Percentiles rank a stretch among this genome's conserved stretches.
These are phyloP conservation scores for Bursaphelenchus mucronatus DNA, from an alignment of 1,140 invertebrate genomes.

Conservation along the genomic window DNA sequence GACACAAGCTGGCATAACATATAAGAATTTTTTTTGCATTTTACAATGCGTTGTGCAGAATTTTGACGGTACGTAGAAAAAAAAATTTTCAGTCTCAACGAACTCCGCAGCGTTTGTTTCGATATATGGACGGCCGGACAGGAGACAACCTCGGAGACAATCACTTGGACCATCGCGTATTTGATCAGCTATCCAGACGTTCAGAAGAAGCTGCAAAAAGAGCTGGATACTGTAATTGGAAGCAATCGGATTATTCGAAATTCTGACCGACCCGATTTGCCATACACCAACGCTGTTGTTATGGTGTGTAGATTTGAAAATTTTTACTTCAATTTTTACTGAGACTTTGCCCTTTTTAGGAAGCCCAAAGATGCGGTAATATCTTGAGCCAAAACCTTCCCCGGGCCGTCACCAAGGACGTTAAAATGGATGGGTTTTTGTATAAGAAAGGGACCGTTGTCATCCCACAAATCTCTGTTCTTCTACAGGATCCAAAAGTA, in stretches of 20 bases:
- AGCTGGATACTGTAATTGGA: slow-evolving; percentile 25
- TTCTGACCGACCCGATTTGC: slow-evolving; percentile 4
- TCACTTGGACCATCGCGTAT: slow-evolving; percentile 27
- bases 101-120: background rate
- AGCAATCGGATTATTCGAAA: slow-evolving; percentile 23
- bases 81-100: slow-evolving; percentile 20
- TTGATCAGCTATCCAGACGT: slow-evolving; percentile 12
- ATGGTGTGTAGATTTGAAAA: slow-evolving; percentile 18
- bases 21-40: no score
- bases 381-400: slow-evolving; percentile 8
- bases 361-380: slow-evolving; percentile 14
- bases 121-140: slow-evolving; percentile 27
- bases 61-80: no score
- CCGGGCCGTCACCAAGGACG: background rate
- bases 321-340: background rate
- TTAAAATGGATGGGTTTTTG: background rate
- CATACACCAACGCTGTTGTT: slow-evolving; percentile 28
- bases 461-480: slow-evolving; percentile 7
- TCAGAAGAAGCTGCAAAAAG: slow-evolving; percentile 29
- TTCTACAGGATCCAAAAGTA: slow-evolving; percentile 8
- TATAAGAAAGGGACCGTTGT: slow-evolving; percentile 9
- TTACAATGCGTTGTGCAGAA: no score
- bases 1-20: no score
- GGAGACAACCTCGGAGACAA: slow-evolving; percentile 23
- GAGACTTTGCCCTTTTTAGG: background rate